These are phyloP conservation scores for Cichladusa arquata DNA, from an alignment of 2,113 vertebrate species.

Conservation along the genomic window DNA sequence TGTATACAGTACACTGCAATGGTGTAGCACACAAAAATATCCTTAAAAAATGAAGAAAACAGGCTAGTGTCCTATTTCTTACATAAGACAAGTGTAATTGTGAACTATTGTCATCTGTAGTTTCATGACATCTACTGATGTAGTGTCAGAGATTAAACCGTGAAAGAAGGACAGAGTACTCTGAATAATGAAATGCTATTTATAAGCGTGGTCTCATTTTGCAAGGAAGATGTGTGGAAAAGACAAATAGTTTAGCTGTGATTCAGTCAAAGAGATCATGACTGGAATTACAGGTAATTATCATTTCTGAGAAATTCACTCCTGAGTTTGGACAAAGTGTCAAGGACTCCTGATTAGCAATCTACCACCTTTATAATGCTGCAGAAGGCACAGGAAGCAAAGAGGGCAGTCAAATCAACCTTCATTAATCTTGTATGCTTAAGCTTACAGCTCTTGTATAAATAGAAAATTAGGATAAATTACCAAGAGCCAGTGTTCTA, in stretches of 20 bases:
- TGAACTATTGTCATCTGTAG: background rate
- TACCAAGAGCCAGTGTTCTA: background rate
- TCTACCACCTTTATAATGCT: background rate
- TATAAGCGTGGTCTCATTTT: background rate
- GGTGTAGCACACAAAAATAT: background rate
- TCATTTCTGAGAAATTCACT: background rate
- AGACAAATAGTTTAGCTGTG: background rate
- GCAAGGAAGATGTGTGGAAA: background rate
- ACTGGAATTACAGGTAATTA: slow-evolving; percentile 16
- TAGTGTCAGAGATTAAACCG: background rate
- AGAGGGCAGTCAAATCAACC: background rate
- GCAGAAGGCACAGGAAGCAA: background rate
- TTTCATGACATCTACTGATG: background rate
- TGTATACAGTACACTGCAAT: background rate
- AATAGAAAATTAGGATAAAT: slow-evolving; percentile 42
- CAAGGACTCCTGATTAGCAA: slow-evolving; percentile 2
- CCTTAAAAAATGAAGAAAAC: background rate
- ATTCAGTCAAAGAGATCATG: background rate
- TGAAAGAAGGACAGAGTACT: background rate
- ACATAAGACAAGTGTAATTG: background rate
- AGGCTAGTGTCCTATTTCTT: background rate
- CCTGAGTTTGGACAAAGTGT: background rate
- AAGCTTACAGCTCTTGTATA: slow-evolving; percentile 3
- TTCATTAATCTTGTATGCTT: slow-evolving; percentile 29
- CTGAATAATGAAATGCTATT: background rate